phyloP scores from a whole-genome alignment of 1,140 invertebrate species.

The Oppia nitens region DNA sequence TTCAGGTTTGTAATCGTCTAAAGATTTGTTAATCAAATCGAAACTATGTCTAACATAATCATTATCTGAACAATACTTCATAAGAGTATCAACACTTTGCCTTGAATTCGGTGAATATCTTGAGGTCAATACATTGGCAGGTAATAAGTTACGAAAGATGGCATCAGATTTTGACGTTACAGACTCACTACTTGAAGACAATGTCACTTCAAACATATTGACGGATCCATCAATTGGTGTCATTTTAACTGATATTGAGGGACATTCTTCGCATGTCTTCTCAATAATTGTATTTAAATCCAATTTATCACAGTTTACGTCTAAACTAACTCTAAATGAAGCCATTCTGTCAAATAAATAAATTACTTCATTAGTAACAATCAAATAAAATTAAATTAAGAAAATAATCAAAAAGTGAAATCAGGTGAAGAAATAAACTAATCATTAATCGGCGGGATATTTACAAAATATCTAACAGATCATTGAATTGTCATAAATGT shows the following conservation, averaged over 20 bases:
- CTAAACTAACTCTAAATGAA: neutral
- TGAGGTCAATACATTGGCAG: neutral
- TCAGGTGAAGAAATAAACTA: neutral
- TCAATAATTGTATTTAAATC: neutral
- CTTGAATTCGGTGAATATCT: neutral
- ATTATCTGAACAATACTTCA: neutral
- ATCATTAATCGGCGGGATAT: neutral
- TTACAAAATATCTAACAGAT: neutral
- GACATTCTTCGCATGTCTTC: neutral
- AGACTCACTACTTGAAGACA: neutral
- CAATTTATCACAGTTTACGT: neutral
- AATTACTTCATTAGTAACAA: no score
- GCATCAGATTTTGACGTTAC: neutral
- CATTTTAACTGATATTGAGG: neutral
- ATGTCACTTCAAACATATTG: neutral
- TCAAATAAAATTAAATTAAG: neutral
- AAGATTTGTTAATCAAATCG: neutral
- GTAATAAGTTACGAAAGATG: neutral
- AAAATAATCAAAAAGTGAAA: neutral
- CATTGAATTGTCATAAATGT: neutral
- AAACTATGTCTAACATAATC: neutral
- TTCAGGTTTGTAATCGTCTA: slow-evolving; percentile 24
- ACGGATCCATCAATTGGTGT: neutral
- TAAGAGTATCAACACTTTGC: neutral
- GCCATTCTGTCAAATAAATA: no score